Evolutionary conservation across 2,113 vertebrate genomes (phyloP).

Genomic region (Macquaria ambigua): DNA sequence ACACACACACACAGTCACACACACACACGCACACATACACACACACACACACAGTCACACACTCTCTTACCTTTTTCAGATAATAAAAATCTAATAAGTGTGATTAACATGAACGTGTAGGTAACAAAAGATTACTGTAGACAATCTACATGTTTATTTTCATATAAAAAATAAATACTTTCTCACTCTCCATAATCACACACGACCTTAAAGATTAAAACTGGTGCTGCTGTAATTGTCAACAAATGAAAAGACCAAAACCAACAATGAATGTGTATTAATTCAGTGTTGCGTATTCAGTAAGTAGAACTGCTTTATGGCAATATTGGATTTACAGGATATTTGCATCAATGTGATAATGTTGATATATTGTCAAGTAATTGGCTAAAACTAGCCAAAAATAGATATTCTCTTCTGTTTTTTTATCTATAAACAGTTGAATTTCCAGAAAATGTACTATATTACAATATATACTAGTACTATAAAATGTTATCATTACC

Average conservation of each 20-base stretch:
- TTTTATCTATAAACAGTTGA: not conserved
- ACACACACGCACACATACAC: not conserved
- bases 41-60: not conserved
- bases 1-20: not conserved
- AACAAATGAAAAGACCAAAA: too few species aligned
- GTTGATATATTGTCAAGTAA: not conserved
- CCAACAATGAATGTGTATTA: too few species aligned
- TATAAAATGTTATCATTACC: not conserved
- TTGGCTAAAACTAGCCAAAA: not conserved
- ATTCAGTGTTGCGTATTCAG: not conserved
- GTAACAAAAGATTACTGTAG: too few species aligned
- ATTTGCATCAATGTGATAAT: conserved; percentile 2
- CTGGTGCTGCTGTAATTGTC: too few species aligned
- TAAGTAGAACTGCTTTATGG: not conserved
- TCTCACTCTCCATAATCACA: too few species aligned
- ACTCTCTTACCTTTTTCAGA: not conserved
- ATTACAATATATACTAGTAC: too few species aligned
- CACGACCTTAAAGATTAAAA: too few species aligned
- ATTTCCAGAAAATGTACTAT: not conserved
- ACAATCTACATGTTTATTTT: too few species aligned
- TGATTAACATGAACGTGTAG: too few species aligned
- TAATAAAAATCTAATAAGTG: too few species aligned
- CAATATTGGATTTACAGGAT: not conserved
- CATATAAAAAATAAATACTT: too few species aligned
- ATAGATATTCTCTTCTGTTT: not conserved